Evolutionary conservation across 2,113 vertebrate species (phyloP).

Genomic region (Eleginops maclovinus): DNA sequence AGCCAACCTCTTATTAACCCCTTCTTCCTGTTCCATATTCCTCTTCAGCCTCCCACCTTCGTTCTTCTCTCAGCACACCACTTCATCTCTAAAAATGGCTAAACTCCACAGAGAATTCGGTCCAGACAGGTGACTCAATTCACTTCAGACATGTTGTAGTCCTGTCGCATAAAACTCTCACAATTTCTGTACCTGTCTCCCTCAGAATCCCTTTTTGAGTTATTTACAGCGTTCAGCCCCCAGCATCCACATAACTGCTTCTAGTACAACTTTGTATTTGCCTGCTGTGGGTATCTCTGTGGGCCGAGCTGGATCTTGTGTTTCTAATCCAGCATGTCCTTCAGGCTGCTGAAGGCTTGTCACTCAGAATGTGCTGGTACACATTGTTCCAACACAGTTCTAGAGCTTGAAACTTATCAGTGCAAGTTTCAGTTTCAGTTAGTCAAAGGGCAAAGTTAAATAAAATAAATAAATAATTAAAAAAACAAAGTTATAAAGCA

Average conservation of each 20-base stretch:
- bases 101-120: conserved; percentile 7
- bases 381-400: neutral
- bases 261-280: conserved; percentile 12
- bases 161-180: conserved; percentile 34
- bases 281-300: conserved; percentile 24
- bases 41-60: neutral
- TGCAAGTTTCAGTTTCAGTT: neutral
- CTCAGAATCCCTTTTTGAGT: neutral
- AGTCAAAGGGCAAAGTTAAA: neutral
- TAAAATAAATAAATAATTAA: too few species aligned
- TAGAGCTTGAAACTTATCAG: neutral
- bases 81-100: conserved; percentile 17
- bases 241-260: neutral
- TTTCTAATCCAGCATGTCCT: conserved; percentile 32
- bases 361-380: conserved; percentile 5
- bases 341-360: conserved; percentile 31
- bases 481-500: too few species aligned
- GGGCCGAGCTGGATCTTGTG: conserved; percentile 6
- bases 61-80: neutral
- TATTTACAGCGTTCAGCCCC: conserved; percentile 18
- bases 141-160: conserved; percentile 44
- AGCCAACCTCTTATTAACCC: neutral
- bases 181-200: conserved; percentile 29
- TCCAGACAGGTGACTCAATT: conserved; percentile 28
- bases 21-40: conserved; percentile 6